A percentile compares a stretch with the other conserved stretches of the same genome.
phyloP scores from a whole-genome alignment of 1,140 invertebrate species.

The Lucilia sericata region DNA sequence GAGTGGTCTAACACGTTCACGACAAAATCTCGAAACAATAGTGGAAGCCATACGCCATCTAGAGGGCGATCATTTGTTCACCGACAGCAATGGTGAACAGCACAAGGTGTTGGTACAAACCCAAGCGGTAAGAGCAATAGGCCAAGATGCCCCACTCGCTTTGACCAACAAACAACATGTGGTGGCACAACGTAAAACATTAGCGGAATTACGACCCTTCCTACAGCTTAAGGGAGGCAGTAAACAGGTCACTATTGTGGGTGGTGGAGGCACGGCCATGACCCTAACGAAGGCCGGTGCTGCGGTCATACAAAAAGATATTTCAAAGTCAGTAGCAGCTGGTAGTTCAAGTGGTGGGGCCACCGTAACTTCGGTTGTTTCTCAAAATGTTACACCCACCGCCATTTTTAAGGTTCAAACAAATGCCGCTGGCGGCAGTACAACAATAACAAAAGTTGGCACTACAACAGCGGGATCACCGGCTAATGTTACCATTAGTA shows the following conservation, averaged over 20 bases:
- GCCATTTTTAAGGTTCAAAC: slow-evolving; percentile 65
- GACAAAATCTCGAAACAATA: slow-evolving; percentile 96
- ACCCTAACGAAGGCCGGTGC: slow-evolving; percentile 32
- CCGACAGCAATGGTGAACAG: slow-evolving; percentile 69
- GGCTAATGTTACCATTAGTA: slow-evolving; percentile 63
- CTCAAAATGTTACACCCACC: slow-evolving; percentile 56
- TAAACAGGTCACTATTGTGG: slow-evolving; percentile 60
- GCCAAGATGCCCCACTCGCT: slow-evolving; percentile 79
- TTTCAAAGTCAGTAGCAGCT: background rate
- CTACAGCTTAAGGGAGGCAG: slow-evolving; percentile 71
- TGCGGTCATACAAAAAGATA: background rate
- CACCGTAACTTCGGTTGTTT: background rate
- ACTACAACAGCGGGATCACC: slow-evolving; percentile 48
- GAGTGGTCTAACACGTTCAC: slow-evolving; percentile 74
- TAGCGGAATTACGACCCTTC: slow-evolving; percentile 76
- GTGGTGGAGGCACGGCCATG: slow-evolving; percentile 49
- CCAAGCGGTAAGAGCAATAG: slow-evolving; percentile 51
- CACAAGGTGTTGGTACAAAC: slow-evolving; percentile 49
- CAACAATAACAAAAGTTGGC: slow-evolving; percentile 49
- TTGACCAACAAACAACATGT: slow-evolving; percentile 75
- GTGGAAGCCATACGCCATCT: slow-evolving; percentile 96
- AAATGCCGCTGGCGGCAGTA: slow-evolving; percentile 37
- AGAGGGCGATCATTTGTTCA: slow-evolving; percentile 93
- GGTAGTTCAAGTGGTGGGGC: slow-evolving; percentile 32
- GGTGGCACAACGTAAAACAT: slow-evolving; percentile 68